Base-by-base conservation (phyloP, 2,888 invertebrate genomes). In the Metallyticus violacea region DNA sequence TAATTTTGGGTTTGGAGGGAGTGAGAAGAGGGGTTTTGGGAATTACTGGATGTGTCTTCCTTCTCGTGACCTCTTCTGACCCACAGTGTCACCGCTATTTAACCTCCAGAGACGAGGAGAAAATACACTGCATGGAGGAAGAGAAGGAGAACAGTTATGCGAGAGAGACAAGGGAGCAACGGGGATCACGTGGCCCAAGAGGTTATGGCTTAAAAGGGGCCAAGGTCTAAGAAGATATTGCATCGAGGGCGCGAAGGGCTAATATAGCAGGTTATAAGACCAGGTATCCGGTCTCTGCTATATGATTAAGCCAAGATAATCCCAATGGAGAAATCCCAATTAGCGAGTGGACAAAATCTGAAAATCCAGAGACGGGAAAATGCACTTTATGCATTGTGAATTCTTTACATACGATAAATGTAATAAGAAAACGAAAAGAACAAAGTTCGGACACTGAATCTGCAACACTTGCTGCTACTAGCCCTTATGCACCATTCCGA, bases 11-110 rank as follows among this genome's bases (percentile, higher is more conserved):
- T 85, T 85, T 85, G 81, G 85, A 85, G 81, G 81, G 82, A 40
- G 84, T 77, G 88, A 85, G 88, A 86, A 85, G 87, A 87, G 88
- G 89, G 89, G 90, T 22, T 85, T 81, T 81, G 81, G 80, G 76
- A 77, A 80, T 80, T 80, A 80, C 79, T 80, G 27, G 78, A 83
- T 82, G 83, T 15, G 85, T 82, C 85, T 9, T 7, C 28, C 77
- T 28, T 7, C 82, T 82, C 62, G 81, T 86, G 86, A 86, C 85
- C 85, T 85, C 79, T 27, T 79, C 40, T 85, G 85, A 85, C 86
- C 86, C 83, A 28, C 7, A 40, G 86, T 83, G 83, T 86, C 86
- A 83, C 81, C 83, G 82, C 86, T 86, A 86, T 77, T 86, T 86
- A 86, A 77, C 78, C 79, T 27, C 3, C 9, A 29, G 83, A 40